Base-by-base conservation (phyloP, 2,113 vertebrate genomes). In the Dendropsophus ebraccatus region DNA sequence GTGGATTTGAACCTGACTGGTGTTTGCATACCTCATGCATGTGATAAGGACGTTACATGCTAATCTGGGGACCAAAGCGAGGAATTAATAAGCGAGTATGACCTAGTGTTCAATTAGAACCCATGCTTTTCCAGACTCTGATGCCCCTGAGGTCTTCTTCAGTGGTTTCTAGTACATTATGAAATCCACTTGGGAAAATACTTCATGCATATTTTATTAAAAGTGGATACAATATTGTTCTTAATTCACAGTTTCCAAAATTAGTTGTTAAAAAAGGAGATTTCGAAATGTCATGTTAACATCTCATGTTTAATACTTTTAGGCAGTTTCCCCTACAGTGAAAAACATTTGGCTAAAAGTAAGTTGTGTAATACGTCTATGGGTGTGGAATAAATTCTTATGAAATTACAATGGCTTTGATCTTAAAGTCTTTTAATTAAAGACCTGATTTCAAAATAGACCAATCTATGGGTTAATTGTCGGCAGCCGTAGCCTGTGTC, bases 211-310 rank as follows among this genome's bases (percentile, higher is more conserved):
- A 52, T 52, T 76, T 76, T 76, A 76, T 76, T 8, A 76, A 9
- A 17, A 30, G 47, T 30, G 47, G 19, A 52, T 28, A 30, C n/a
- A 76, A 30, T 19, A 17, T 10, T 50, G 28, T 76, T 76, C 74
- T 52, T 76, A 50, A 76, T 52, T 76, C 19, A 76, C 25, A 52
- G 73, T 76, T 76, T 76, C 50, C 73, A 52, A 52, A 76, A 52
- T 76, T 9, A 30, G 25, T 76, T 76, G 47, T 4, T 13, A 50
- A 28, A 4, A 30, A 75, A 16, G 50, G 17, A 70, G 14, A 28
- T 23, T 28, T 50, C 23, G 5, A 17, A 75, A 50, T 50, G 9
- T 76, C 14, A 30, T 73, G 0, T 52, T 77, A 77, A 77, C 49
- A 30, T 50, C n/a, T 30, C 47, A 76, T 54, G 49, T 28, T 21